Evolutionary conservation across 2,797 vertebrate species (phyloP).

Genomic region (Paratrypauchen microcephalus): DNA sequence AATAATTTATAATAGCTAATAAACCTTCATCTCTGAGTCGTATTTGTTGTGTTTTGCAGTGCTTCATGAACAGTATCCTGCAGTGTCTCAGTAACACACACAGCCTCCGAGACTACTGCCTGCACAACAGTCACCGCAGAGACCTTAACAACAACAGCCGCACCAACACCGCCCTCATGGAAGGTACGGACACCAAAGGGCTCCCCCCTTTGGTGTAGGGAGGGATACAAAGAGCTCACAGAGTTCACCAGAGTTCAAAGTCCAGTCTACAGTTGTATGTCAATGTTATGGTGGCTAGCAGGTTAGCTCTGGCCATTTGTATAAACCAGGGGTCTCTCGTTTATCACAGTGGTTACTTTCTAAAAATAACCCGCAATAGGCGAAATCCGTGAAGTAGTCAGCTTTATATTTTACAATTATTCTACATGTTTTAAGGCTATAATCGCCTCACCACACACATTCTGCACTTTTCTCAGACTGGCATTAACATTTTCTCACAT

Average conservation of each 20-base stretch:
- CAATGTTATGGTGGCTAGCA: no score
- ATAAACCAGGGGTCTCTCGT: no score
- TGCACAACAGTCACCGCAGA: constrained; percentile 90
- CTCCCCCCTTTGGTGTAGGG: no score
- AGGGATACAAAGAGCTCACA: background rate
- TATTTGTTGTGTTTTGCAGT: constrained; percentile 73
- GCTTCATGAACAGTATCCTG: constrained; percentile 99
- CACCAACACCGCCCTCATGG: constrained; percentile 91
- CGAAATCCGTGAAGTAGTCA: no score
- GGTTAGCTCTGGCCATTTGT: no score
- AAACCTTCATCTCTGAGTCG: background rate
- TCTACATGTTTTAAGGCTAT: no score
- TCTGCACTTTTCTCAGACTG: no score
- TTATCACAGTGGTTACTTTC: no score
- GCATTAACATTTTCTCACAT: no score
- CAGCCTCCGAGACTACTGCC: constrained; percentile 93
- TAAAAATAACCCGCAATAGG: no score
- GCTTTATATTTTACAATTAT: no score
- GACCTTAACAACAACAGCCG: constrained; percentile 94
- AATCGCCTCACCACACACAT: no score
- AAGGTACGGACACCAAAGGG: constrained; percentile 78
- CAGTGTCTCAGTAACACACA: constrained; percentile 98
- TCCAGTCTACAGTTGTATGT: background rate
- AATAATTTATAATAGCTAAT: background rate
- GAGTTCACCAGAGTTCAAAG: background rate